Evolutionary conservation across 2,888 invertebrate species (phyloP), one percentile per base, ranked within the genome.

Genomic region (Heterodera filipjevi): DNA sequence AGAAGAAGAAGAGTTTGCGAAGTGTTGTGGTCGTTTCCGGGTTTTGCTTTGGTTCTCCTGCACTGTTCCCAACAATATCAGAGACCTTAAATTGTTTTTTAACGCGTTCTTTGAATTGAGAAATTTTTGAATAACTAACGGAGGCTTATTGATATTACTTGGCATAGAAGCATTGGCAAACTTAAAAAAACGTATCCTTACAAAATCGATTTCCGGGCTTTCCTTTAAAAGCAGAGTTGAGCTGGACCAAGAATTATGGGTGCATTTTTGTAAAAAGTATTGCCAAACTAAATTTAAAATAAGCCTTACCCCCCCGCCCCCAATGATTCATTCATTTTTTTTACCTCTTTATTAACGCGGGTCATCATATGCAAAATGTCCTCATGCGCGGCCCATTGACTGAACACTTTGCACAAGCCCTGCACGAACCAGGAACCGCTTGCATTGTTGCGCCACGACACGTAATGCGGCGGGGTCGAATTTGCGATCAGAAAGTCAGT

Each of bases 401-500:
- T 73, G 71, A 87, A 86, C 53, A 88, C 85, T 79, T 88, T 84
- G 74, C 89, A 88, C 72, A 89, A 82, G 5, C 87, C 80, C 80
- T 89, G 89, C 35, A 89, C 84, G 81, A 89, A 90, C 89, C 89
- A 89, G 27, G 83, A 82, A 33, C 89, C 89, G 22, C 80, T 77
- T 35, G 79, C 77, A 30, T 83, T 83, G 79, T 89, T 89, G 71
- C 89, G 83, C 89, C 89, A 89, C 6, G 87, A 87, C 19, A 89
- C 89, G 76, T 87, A 87, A 64, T 84, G 83, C 6, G 88, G 85
- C 12, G 85, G 83, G 12, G 89, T 89, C 22, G 89, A 85, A 75
- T 86, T 89, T 14, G 86, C 88, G 49, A 89, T 82, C 33, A 89
- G 71, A 73, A 89, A 83, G 80, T 89, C 89, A 39, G 88, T 84